Base-by-base conservation (phyloP, 2,797 vertebrate genomes). In the Hydrocynus forskahlii region DNA sequence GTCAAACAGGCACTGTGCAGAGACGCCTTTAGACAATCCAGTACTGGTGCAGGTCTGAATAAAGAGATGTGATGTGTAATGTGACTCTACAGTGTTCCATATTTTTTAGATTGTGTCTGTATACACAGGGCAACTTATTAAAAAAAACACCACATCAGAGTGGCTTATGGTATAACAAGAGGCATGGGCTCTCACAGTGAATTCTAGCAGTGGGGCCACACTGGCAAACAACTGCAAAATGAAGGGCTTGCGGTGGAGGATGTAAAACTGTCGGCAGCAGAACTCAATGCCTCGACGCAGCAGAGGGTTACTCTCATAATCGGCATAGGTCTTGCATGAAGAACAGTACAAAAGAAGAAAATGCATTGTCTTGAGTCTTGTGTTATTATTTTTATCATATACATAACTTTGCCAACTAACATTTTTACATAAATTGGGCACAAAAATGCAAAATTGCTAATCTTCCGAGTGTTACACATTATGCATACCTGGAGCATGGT, bases 211-310 rank as follows among this genome's bases (percentile, higher is more conserved):
- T 0, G 98, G 98, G 12, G 98, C 98, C 83, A 99, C 97, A 0
- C 98, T 99, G 21, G 97, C 98, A 80, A 99, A 99, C 55, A 99
- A 94, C 87, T 99, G 98, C 86, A 99, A 94, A 84, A 97, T 88
- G 55, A 99, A 99, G 8, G 98, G 98, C 83, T 99, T 99, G 59
- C 98, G 95, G 84, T 99, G 98, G 67, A 99, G 96, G 82, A 99
- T 87, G 40, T 99, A 99, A 92, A 99, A 99, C 92, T 99, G 98
- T 5, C 96, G 93, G 86, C 97, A 99, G 1, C 97, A 97, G 82
- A 99, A 99, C 89, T 99, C 98, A 0, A 99, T 97, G 5, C 96
- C 97, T 87, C 96, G 96, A 48, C 97, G 96, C 80, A 99, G 89
- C 81, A 98, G 90, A 0, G 98, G 97, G 86, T 99, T 97, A 89